These are phyloP conservation scores for Cataglyphis hispanica DNA, from an alignment of 1,140 invertebrate species.

Conservation along the genomic window DNA sequence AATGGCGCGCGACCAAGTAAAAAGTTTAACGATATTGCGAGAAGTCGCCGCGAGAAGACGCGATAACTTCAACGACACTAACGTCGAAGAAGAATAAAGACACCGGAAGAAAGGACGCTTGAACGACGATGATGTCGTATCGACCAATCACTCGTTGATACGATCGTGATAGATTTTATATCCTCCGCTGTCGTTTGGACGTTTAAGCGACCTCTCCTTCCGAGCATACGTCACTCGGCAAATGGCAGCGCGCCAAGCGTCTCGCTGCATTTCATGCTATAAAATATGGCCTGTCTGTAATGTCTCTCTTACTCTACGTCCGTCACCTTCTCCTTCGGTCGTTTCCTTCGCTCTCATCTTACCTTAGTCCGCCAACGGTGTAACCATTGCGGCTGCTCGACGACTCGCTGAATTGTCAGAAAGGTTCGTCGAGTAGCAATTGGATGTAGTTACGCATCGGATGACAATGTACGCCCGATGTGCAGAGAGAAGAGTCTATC, in stretches of 20 bases:
- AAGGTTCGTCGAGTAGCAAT: conserved; percentile 79
- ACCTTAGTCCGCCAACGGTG: conserved; percentile 45
- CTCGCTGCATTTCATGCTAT: conserved; percentile 73
- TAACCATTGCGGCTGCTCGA: conserved; percentile 54
- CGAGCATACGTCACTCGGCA: conserved; percentile 71
- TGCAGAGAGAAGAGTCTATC: conserved; percentile 34
- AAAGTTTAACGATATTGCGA: conserved; percentile 11
- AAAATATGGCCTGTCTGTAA: conserved; percentile 78
- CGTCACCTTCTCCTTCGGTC: conserved; percentile 27
- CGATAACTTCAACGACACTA: not conserved
- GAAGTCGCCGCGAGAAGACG: not conserved
- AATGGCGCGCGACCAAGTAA: conserved; percentile 4
- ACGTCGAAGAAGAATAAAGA: conserved; percentile 17
- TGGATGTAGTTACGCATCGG: conserved; percentile 82
- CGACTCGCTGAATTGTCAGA: conserved; percentile 76
- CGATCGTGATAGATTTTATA: conserved; percentile 67
- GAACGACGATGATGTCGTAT: conserved; percentile 47
- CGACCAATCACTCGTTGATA: conserved; percentile 5
- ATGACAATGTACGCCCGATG: conserved; percentile 72
- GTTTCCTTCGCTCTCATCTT: conserved; percentile 16
- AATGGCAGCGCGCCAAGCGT: conserved; percentile 58
- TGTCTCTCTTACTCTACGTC: conserved; percentile 60
- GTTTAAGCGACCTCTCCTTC: conserved; percentile 21
- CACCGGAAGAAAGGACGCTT: not conserved
- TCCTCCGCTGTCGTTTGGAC: conserved; percentile 23